Percentiles rank a stretch among this genome's conserved stretches.
phyloP scores from a whole-genome alignment of 2,113 vertebrate species.

The Greenwoodochromis staneri region DNA sequence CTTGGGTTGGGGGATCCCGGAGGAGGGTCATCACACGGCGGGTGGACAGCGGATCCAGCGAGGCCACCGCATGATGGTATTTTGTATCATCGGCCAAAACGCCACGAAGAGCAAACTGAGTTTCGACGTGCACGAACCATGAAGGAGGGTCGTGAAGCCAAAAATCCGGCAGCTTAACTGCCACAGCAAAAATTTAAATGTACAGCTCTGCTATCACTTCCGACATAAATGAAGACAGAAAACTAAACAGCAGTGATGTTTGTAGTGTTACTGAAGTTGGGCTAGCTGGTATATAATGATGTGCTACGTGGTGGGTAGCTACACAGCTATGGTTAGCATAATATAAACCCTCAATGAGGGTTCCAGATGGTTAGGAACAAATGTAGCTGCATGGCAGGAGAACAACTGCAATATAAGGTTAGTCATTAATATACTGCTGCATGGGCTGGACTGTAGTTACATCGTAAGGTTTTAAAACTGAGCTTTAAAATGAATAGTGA shows the following conservation, averaged over 20 bases:
- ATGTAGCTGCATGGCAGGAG: not conserved
- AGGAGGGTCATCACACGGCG: accelerated
- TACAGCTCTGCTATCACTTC: accelerated
- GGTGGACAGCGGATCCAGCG: not conserved
- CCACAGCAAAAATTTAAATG: accelerated
- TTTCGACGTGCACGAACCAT: accelerated
- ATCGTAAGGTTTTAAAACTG: not conserved
- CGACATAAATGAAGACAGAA: not conserved
- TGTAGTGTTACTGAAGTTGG: not conserved
- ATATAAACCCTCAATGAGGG: not conserved
- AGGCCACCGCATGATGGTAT: not conserved
- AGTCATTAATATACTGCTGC: not conserved
- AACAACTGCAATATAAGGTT: not conserved
- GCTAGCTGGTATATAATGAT: not conserved
- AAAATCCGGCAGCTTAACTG: not conserved
- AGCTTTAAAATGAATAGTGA: not conserved
- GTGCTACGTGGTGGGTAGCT: not conserved
- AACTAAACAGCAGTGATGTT: not conserved
- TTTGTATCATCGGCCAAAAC: accelerated
- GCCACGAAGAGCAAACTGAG: not conserved
- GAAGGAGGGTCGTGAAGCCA: not conserved
- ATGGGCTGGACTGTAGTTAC: not conserved
- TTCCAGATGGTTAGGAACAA: not conserved
- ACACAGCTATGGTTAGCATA: not conserved
- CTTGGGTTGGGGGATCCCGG: accelerated